These are phyloP conservation scores for Ginglymostoma cirratum DNA, from an alignment of 2,113 vertebrate genomes.

Conservation along the genomic window DNA sequence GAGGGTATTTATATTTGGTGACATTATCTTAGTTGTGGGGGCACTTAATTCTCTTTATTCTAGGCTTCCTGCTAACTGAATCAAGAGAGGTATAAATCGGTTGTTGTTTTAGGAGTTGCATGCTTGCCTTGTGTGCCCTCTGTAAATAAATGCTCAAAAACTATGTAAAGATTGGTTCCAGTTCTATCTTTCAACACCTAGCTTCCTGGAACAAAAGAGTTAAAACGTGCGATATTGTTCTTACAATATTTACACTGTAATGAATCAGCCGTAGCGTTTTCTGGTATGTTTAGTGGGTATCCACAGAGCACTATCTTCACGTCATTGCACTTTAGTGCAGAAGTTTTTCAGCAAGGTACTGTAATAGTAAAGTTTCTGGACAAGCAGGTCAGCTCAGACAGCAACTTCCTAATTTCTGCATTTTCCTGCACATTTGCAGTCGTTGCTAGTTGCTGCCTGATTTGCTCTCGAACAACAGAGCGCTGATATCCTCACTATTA, in stretches of 20 bases:
- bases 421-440: background rate
- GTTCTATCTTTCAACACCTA: background rate
- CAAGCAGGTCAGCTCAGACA: background rate
- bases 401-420: background rate
- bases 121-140: background rate
- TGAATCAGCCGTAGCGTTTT: background rate
- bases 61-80: background rate
- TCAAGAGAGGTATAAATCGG: background rate
- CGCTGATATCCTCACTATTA: background rate
- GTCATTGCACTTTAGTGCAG: background rate
- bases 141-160: background rate
- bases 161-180: background rate
- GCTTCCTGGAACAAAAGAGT: background rate
- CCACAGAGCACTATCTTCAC: background rate
- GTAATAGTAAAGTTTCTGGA: background rate
- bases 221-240: background rate
- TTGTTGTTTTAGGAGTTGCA: background rate
- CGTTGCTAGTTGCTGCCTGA: background rate
- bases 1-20: background rate
- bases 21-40: background rate
- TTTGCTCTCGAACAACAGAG: background rate
- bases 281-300: too few species aligned
- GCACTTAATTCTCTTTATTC: background rate
- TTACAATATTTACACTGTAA: background rate
- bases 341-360: background rate